Base-by-base conservation (phyloP, 2,888 invertebrate species). In the Acronicta psi region DNA sequence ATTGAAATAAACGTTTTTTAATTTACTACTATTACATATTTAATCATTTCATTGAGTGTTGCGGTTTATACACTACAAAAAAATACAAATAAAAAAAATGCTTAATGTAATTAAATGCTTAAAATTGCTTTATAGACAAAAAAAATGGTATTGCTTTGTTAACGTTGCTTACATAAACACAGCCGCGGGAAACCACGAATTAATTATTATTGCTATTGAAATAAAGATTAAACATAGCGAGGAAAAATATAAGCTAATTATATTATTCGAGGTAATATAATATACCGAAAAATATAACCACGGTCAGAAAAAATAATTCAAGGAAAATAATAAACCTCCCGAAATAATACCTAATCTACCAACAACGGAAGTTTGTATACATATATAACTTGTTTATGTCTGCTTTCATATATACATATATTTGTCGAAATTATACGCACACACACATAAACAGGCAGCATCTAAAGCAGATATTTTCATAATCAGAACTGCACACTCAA, bases 401-500 rank as follows among this genome's bases (percentile, higher is more conserved):
- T 8, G 7, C n/a, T n/a, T n/a, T n/a, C n/a, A n/a, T n/a, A n/a
- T n/a, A n/a, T n/a, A 31, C 17, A 40, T 18, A 50, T 10, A 36
- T 41, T 51, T 41, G 38, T 31, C 43, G 16, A 42, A 38, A 54
- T 53, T 36, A 45, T 29, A 14, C 17, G 37, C 37, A 49, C 38
- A 49, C 42, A 45, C 17, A 36, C 34, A 14, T 14, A n/a, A n/a
- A 25, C 13, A 29, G 6, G 31, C 36, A 34, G 14, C 16, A 23
- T 20, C 50, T 52, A 45, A 64, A 60, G 52, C 29, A 72, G 52
- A 60, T 38, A 54, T 59, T 64, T 64, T 60, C 59, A 43, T 72
- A 71, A 65, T 65, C 53, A 43, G 52, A 69, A 65, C 18, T 51
- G 61, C 57, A 68, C 60, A 55, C 50, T 55, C 60, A 57, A 71